phyloP scores from a whole-genome alignment of 1,140 invertebrate genomes.

The Rhopalosiphum padi region DNA sequence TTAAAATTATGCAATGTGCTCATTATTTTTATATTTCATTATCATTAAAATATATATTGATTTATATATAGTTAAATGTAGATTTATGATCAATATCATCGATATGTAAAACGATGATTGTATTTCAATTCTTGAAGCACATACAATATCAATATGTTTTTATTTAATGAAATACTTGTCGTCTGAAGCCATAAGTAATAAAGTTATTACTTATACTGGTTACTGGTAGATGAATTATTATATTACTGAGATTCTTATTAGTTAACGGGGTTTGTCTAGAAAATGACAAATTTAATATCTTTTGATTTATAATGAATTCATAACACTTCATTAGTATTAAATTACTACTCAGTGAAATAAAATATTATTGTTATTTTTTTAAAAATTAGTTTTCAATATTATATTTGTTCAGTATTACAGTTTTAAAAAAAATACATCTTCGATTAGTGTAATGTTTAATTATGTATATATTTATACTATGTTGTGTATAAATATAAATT shows the following conservation, averaged over 20 bases:
- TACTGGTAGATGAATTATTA: neutral
- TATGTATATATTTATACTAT: neutral
- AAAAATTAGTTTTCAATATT: neutral
- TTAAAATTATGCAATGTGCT: neutral
- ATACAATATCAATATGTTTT: neutral
- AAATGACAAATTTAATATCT: neutral
- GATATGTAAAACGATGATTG: neutral
- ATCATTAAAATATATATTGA: neutral
- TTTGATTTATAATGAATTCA: neutral
- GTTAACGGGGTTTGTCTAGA: neutral
- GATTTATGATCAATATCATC: neutral
- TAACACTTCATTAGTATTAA: neutral
- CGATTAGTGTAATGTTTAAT: neutral
- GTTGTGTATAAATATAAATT: neutral
- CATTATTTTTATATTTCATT: neutral
- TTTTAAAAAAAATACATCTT: neutral
- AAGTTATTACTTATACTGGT: neutral
- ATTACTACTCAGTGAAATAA: neutral
- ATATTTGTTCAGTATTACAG: neutral
- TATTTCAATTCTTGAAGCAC: neutral
- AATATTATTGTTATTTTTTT: neutral
- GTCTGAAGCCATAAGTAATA: neutral
- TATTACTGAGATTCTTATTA: neutral
- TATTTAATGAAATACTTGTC: neutral
- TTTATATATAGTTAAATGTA: neutral